Evolutionary conservation across 2,888 invertebrate species (phyloP), one percentile per base, ranked within the genome.

Genomic region (Macrophya annulata): DNA sequence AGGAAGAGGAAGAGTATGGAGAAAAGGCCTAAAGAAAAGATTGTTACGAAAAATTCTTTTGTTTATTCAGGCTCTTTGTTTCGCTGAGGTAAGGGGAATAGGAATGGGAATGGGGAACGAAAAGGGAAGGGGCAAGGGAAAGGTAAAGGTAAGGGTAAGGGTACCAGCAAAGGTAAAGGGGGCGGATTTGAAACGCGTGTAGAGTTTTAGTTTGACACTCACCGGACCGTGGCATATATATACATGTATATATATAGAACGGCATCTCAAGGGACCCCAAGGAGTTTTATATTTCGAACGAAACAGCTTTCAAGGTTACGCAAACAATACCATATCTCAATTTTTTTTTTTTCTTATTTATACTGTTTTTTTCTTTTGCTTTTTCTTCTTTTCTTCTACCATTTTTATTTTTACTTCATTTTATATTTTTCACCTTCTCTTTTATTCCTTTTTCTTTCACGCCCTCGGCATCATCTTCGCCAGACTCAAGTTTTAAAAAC

Each of bases 41-140:
- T 62, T 62, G 62, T 62, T 25, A 81, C 81, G 81, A 81, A 62
- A 81, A 62, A 59, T 62, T 3, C 81, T 81, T 81, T 81, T 81
- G 81, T 81, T 81, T 81, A 81, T 62, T 62, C 43, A 62, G 81
- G 62, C 62, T 62, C 81, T 81, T 81, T 81, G 59, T 59, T 81
- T 81, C 43, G 31, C 25, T 37, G 51, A 25, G 40, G 59, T 37
- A 43, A n/a, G n/a, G 55, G 55, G 43, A 43, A 43, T 9, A 31
- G 31, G 31, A 43, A 43, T 9, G 43, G 43, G n/a, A 55, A n/a
- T n/a, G n/a, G n/a, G 17, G n/a, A 15, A 5, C 5, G 17, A 12
- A 8, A 55, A n/a, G 6, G 43, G 43, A 9, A 43, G 2, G 43
- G n/a, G 55, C 1, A 55, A 55, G 31, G 31, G 31, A n/a, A 55